Evolutionary conservation across 37 sponge, comb jelly and placozoan genomes (phyloP), one percentile per base, ranked within the genome.

Genomic region (Hormiphora californensis): DNA sequence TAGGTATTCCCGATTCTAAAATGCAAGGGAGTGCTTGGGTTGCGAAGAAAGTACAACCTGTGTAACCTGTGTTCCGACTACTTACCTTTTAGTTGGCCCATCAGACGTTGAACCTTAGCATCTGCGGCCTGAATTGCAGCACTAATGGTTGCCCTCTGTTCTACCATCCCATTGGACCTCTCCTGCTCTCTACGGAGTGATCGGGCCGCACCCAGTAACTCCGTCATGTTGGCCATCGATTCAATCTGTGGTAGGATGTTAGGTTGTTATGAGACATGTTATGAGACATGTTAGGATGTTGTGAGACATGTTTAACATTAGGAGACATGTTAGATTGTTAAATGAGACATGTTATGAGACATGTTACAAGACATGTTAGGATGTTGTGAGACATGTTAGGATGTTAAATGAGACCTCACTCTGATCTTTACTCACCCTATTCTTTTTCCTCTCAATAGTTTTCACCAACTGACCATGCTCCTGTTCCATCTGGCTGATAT

Each of bases 401-500:
- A 9, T 49, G 65, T 63, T 30, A 63, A 30, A 49, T 49, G 12
- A 49, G 9, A 49, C 53, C 9, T 49, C 9, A 49, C 12, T 17
- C 15, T 49, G 53, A 17, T 9, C 15, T 15, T 27, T 28, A 57
- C 59, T 12, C 22, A 73, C 81, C 81, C 81, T 39, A 22, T 44
- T 49, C 23, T 73, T 73, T 49, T 73, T 73, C 43, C 81, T 39
- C 81, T 73, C 81, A 28, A 63, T 46, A 88, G 78, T 85, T 37
- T 91, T 91, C 34, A 54, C 40, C 15, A 98, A 54, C 63, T 95
- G 95, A 15, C 91, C 92, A 38, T 91, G 90, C 89, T 98, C 99
- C 59, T 98, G 96, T 54, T 98, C 95, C 99, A 98, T 98, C 54
- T 90, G 85, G n/a, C 85, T 67, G 34, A 98, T 98, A 63, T 98